Evolutionary conservation across 2,888 invertebrate genomes (phyloP), one percentile per base, ranked within the genome.

Genomic region (Fabriciana adippe): DNA sequence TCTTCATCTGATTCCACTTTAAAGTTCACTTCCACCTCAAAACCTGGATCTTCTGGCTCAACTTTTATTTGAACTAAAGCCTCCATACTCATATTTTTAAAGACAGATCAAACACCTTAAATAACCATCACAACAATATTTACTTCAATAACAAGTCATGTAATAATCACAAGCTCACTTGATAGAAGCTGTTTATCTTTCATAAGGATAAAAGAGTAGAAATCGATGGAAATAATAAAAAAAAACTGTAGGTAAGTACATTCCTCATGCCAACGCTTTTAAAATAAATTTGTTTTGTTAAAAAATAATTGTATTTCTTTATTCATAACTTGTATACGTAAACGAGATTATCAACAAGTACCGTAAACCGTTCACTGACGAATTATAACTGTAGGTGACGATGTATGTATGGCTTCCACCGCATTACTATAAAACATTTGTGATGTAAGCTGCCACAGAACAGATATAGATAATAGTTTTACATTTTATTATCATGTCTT

Each of bases 401-500:
- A 68, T 73, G 73, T 73, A 72, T 72, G 74, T 74, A 74, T 73
- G 74, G 72, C 73, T 72, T 72, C 72, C 63, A 62, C 64, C 51
- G 57, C 54, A 66, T 68, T 73, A 68, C 74, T 73, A 69, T 69
- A 62, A 69, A 72, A 74, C 69, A 18, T 48, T 59, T 59, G 26
- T 45, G 31, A 31, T 59, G n/a, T 31, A 26, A 56, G 21, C 48
- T 26, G 18, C 35, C 13, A 6, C 15, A 18, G 55, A 41, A 31
- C 51, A 56, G 45, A 16, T 13, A 45, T 45, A 18, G 35, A 21
- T 26, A 50, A 56, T 31, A 45, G 11, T 51, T 18, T 26, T 6
- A 56, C 16, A 55, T 35, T 15, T n/a, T 6, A 55, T 6, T 26
- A 31, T 48, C 11, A 31, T 26, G 48, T 59, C 15, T 26, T 21